Base-by-base conservation (phyloP, 1,140 invertebrate species). In the Globodera rostochiensis region DNA sequence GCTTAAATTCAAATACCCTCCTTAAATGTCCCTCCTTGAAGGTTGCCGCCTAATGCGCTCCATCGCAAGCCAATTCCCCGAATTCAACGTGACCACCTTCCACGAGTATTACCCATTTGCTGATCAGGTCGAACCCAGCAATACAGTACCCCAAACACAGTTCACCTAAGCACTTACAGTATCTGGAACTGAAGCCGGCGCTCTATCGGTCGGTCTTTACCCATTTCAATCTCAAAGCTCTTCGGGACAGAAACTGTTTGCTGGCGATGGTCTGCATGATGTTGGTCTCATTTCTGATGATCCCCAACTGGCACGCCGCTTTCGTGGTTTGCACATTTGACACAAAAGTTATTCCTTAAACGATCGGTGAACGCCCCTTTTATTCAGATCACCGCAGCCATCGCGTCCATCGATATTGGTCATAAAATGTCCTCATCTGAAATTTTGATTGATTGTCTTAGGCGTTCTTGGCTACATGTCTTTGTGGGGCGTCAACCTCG, bases 401-500 rank as follows among this genome's bases (percentile, higher is more conserved):
- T 95, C 93, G 88, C 94, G 94, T 69, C 89, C 94, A 50, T 91
- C 94, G 83, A 95, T 94, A 3, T 91, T 95, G 87, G 91, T 94
- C 57, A 64, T 19, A 64, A 64, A 15, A 19, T 53, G 8, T 53
- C 15, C 15, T 15, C 53, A 53, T 53, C 53, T 8, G 53, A 53
- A 11, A 11, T 53, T 53, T 53, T 13, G 9, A 15, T 15, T 53
- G 53, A 53, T 36, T 76, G 73, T 81, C 82, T 19, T 6, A 91
- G 90, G 80, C 91, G 94, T 95, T 57, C 93, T 93, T 82, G 95
- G 94, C 4, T 94, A 93, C 84, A 94, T 96, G 93, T 93, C 93
- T 80, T 93, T 93, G 79, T 94, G 94, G 95, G 94, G 94, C 8
- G 91, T 95, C 76, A 95, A 94, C 5, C 93, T 96, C 64, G 95